Percentiles rank a stretch among this genome's conserved stretches.
These are phyloP conservation scores for Smittia aterrima DNA, from an alignment of 2,888 invertebrate species.

Conservation along the genomic window DNA sequence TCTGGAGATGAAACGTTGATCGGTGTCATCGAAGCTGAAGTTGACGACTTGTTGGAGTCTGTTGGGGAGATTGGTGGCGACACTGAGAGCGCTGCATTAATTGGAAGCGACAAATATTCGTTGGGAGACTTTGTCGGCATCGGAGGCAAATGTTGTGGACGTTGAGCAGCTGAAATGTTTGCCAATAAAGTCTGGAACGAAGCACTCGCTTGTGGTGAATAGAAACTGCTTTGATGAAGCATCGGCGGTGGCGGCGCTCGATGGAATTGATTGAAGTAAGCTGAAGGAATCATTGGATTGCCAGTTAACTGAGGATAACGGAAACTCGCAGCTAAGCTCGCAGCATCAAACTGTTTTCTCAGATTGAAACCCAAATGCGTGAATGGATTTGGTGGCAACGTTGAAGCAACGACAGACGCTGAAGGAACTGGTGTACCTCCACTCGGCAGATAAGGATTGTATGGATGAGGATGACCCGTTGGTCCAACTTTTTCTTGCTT, in stretches of 20 bases:
- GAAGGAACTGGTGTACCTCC: constrained; percentile 64
- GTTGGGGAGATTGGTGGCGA: constrained; percentile 60
- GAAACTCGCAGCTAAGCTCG: constrained; percentile 67
- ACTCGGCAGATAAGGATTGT: constrained; percentile 77
- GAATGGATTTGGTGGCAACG: constrained; percentile 76
- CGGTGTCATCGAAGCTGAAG: constrained; percentile 42
- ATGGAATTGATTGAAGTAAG: constrained; percentile 61
- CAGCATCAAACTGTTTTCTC: constrained; percentile 68
- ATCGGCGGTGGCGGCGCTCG: constrained; percentile 61
- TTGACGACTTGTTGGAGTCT: constrained; percentile 46
- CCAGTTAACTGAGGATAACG: constrained; percentile 63
- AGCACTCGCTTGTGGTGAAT: constrained; percentile 59
- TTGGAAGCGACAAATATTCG: constrained; percentile 42
- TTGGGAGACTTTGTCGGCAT: constrained; percentile 56
- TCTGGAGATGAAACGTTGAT: constrained; percentile 47
- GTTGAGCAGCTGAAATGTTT: constrained; percentile 67
- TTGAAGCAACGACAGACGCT: constrained; percentile 64
- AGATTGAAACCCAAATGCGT: constrained; percentile 73
- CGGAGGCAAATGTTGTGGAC: constrained; percentile 58
- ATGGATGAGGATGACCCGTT: constrained; percentile 80
- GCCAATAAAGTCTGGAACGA: constrained; percentile 85
- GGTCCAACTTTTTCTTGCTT: constrained; percentile 92
- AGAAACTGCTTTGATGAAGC: constrained; percentile 60
- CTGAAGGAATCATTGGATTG: constrained; percentile 58
- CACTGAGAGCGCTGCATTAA: constrained; percentile 48